Conservation (phyloP, 2,113 vertebrate genomes). For the Myotis lucifugus region DNA sequence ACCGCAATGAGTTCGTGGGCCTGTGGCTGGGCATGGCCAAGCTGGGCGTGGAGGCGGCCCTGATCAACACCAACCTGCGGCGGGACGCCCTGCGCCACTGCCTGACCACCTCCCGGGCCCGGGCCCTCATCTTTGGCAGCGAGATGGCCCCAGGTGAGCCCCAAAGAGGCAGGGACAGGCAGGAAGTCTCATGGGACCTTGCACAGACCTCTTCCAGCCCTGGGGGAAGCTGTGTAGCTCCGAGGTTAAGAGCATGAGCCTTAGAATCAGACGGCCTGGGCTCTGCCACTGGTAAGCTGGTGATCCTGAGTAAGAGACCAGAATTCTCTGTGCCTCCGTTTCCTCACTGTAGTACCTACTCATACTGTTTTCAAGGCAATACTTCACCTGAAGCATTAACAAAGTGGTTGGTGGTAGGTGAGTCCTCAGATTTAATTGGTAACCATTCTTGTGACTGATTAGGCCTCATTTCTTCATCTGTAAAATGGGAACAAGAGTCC, state of each 20-base stretch:
- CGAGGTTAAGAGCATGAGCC: neutral
- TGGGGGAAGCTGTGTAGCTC: neutral
- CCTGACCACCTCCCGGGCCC: slow-evolving; percentile 92
- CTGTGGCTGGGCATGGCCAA: slow-evolving; percentile 99
- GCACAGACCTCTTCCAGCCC: neutral
- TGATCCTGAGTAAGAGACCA: neutral
- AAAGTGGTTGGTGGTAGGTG: neutral
- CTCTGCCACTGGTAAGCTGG: neutral
- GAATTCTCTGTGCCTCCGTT: neutral
- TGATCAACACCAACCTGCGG: slow-evolving; percentile 96
- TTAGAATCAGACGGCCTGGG: neutral
- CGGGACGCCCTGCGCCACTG: slow-evolving; percentile 95
- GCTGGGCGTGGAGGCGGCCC: slow-evolving; percentile 95
- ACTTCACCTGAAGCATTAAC: neutral
- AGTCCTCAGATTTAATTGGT: neutral
- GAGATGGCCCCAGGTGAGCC: slow-evolving; percentile 94
- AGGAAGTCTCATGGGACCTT: neutral
- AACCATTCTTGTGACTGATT: neutral
- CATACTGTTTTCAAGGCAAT: neutral
- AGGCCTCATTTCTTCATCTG: neutral
- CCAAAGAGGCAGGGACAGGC: rapidly evolving
- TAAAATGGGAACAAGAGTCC: neutral
- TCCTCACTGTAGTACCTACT: neutral
- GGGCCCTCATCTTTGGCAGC: slow-evolving; percentile 93
- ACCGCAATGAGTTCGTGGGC: slow-evolving; percentile 95